Base-by-base conservation (phyloP, 2,113 vertebrate species). In the Corydoras maculifer region DNA sequence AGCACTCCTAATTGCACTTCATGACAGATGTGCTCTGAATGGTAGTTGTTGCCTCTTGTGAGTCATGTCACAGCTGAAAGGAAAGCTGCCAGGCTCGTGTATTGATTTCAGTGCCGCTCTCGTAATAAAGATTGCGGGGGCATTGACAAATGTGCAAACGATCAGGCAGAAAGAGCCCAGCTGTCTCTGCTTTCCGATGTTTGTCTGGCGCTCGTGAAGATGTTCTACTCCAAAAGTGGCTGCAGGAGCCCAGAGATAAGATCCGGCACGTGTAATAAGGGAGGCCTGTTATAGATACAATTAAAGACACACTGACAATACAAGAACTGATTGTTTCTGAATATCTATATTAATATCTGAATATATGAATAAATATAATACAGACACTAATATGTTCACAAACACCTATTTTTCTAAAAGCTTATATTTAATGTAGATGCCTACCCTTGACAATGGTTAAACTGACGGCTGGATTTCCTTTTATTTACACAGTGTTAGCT, bases 111-210 rank as follows among this genome's bases (percentile, higher is more conserved):
- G 65, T 59, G 31, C 49, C 35, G 25, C 70, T 78, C 57, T 54
- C 61, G 58, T 78, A 75, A 75, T 75, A 65, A 75, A 75, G 73
- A 75, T 72, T 64, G 73, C 8, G 77, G 70, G 69, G 61, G 69
- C 73, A 72, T 72, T 78, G 73, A 78, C 62, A 75, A 78, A 75
- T 70, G 73, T 68, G 73, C 73, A 72, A 78, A 75, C 55, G 73
- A 64, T 61, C 10, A 13, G 64, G 73, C 60, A 72, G 73, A 78
- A 69, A 75, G 67, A 65, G 49, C 61, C 25, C 77, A 78, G 77
- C 73, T 78, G 77, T 74, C 62, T 58, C 55, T 68, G 63, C 68
- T 77, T 58, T 72, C 62, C 15, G 49, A 51, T 58, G 72, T 75
- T 77, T 72, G 66, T 75, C 70, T 78, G 65, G 55, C 65, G 72